Evolutionary conservation across 2,797 vertebrate genomes (phyloP), one percentile per base, ranked within the genome.

Genomic region (Chaenodraco wilsoni): DNA sequence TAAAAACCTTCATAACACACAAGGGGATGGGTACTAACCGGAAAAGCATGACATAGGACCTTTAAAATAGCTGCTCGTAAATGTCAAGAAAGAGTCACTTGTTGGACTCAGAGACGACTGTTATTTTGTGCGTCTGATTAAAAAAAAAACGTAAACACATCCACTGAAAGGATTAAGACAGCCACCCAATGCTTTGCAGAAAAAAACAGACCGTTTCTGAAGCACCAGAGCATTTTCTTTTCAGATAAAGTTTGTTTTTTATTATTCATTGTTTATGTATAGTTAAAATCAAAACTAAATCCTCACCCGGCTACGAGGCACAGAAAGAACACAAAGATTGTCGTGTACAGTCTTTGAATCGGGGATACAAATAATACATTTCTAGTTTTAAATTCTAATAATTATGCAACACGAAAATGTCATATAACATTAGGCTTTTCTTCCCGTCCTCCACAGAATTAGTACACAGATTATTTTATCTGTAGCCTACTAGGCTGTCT

Each of bases 401-500:
- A 37, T 37, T 37, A 37, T 37, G 33, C 33, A 37, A 37, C 33
- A 37, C 17, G 40, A 23, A 14, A 57, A 57, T 58, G 43, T 71
- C 72, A 21, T 75, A 49, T 48, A 71, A 69, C 41, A 76, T 69
- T 37, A 59, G 48, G 41, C 43, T 63, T 46, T 65, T 65, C 64
- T 31, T 41, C 63, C 12, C 7, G 16, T 21, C 19, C 21, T 21
- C 19, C 44, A 61, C 69, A 82, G 68, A 86, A 74, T 79, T 41
- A 72, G 56, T 71, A 64, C 69, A 55, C 85, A 92, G 90, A 94
- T 93, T 90, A 92, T 90, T 87, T 78, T 69, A 69, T 73, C 78
- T 76, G 90, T 77, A 37, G 33, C 33, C 33, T 37, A 79, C 88
- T 76, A 85, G 33, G 33, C 73, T 50, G 77, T 79, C 79, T 74